Evolutionary conservation across 2,113 vertebrate species (phyloP).

Genomic region (Prietella phreatophila): DNA sequence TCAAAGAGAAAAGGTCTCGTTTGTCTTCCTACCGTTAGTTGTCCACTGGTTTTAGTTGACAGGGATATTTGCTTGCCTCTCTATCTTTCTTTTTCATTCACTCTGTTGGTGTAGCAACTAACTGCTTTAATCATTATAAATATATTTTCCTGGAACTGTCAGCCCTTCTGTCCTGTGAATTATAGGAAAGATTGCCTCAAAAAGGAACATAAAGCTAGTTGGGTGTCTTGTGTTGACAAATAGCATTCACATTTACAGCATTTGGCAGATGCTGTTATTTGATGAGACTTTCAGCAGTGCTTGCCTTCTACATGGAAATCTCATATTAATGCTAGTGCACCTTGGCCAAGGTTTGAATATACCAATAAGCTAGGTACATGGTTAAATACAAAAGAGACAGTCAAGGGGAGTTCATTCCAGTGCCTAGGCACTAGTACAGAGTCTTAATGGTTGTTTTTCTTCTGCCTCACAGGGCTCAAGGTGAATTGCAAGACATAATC

Average conservation of each 20-base stretch:
- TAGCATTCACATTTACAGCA: neutral
- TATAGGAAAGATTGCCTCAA: slow-evolving; percentile 38
- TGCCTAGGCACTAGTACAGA: neutral
- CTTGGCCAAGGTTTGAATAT: neutral
- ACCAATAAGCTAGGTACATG: neutral
- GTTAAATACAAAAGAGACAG: neutral
- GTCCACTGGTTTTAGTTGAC: slow-evolving; percentile 56
- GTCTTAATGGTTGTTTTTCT: neutral
- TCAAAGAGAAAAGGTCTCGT: slow-evolving; percentile 42
- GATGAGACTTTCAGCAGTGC: neutral
- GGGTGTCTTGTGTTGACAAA: slow-evolving; percentile 15
- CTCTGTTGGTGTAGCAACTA: slow-evolving; percentile 53
- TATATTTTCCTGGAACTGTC: slow-evolving; percentile 40
- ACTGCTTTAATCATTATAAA: slow-evolving; percentile 58
- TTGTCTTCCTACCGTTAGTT: slow-evolving; percentile 44
- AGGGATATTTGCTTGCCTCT: slow-evolving; percentile 57
- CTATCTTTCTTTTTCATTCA: slow-evolving; percentile 24
- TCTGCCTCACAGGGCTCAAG: neutral
- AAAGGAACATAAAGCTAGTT: slow-evolving; percentile 25
- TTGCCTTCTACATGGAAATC: too few relatives aligned
- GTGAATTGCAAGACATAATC: neutral
- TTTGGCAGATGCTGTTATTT: neutral
- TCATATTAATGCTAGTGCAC: neutral
- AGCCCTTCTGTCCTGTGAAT: slow-evolving; percentile 42
- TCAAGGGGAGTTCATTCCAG: neutral